A percentile compares a stretch with the other conserved stretches of the same genome.
These are phyloP conservation scores for Bombus waltoni DNA, from an alignment of 1,140 invertebrate genomes.

Conservation along the genomic window DNA sequence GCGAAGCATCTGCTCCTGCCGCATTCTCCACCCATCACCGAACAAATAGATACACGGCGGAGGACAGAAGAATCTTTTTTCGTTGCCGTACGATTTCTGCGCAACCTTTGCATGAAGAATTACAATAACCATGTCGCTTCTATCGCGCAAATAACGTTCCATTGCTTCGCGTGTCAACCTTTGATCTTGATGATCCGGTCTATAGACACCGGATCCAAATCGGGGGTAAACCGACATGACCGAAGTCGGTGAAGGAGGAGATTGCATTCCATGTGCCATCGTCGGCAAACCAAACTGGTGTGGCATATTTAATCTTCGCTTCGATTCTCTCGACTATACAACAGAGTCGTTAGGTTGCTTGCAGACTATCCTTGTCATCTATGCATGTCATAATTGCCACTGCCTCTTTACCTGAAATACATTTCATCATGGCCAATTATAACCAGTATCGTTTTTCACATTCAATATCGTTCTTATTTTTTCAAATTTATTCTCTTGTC, in stretches of 20 bases:
- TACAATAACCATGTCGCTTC: constrained; percentile 97
- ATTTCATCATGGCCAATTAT: constrained; percentile 3
- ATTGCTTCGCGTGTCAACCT: constrained; percentile 96
- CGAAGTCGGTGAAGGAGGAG: constrained; percentile 89
- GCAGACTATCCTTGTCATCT: constrained; percentile 50
- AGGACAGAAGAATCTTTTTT: constrained; percentile 99
- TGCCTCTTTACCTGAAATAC: constrained; percentile 50
- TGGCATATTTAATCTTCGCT: constrained; percentile 85
- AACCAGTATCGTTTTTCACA: not conserved
- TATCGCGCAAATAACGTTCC: constrained; percentile 96
- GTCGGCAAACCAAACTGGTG: constrained; percentile 89
- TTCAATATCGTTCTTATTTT: not conserved
- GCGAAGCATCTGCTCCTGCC: constrained; percentile 94
- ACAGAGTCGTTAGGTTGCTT: constrained; percentile 27
- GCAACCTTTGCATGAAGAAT: constrained; percentile 99
- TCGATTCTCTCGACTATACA: constrained; percentile 34
- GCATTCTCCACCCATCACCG: constrained; percentile 97
- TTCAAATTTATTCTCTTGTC: not conserved
- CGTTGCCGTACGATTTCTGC: constrained; percentile 99
- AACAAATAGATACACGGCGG: constrained; percentile 99
- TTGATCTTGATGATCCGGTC: constrained; percentile 89
- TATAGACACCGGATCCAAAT: constrained; percentile 86
- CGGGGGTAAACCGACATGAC: constrained; percentile 84
- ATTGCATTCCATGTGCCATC: constrained; percentile 88
- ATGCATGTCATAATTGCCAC: constrained; percentile 37